A percentile compares a stretch with the other conserved stretches of the same genome.
phyloP scores from a whole-genome alignment of 2,888 invertebrate species.

The Strigamia crassipes region DNA sequence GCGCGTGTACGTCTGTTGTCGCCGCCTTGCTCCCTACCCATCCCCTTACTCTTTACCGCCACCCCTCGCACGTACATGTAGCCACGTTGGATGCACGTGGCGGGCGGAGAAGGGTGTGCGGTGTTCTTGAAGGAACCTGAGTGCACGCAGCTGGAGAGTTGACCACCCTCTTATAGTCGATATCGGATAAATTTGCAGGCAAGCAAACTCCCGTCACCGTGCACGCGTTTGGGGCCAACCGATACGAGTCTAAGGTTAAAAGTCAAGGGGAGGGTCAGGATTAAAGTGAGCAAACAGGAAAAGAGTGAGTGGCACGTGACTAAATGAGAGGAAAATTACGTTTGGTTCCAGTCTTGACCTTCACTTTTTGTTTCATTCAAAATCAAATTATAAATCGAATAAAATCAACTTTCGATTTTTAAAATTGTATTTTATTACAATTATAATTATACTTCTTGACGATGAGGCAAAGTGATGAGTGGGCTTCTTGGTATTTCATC shows the following conservation, averaged over 20 bases:
- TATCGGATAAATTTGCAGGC: conserved; percentile 26
- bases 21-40: conserved; percentile 1
- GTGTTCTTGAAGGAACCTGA: conserved; percentile 17
- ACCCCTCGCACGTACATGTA: background rate
- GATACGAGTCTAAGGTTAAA: conserved; percentile 6
- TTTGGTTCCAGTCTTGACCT: background rate
- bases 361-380: background rate
- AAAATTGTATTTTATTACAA: too few relatives aligned
- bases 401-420: too few relatives aligned
- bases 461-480: background rate
- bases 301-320: conserved; percentile 30
- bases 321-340: background rate
- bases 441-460: too few relatives aligned
- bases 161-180: conserved; percentile 13
- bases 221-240: conserved; percentile 30
- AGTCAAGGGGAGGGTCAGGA: conserved; percentile 25
- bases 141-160: conserved; percentile 23
- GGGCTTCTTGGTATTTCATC: background rate
- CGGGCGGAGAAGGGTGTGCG: background rate
- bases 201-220: conserved; percentile 28
- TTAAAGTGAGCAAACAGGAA: conserved; percentile 26
- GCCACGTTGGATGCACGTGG: conserved; percentile 31
- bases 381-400: too few relatives aligned
- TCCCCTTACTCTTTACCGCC: conserved; percentile 1
- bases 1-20: conserved; percentile 30